Evolutionary conservation across 1,140 invertebrate species (phyloP).

Genomic region (Heliconius melpomene): DNA sequence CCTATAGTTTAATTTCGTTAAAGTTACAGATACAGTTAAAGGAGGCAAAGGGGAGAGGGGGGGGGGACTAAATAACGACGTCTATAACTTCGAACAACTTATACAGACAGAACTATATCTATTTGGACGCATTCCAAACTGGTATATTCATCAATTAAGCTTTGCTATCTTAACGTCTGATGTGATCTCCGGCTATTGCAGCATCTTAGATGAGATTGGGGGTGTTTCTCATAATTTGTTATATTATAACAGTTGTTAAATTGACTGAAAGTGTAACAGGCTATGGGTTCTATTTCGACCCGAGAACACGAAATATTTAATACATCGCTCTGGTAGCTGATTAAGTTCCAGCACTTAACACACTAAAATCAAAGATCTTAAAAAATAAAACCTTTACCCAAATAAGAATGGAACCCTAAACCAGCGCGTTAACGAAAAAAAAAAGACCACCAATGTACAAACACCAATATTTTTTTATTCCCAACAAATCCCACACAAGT

Average conservation of each 20-base stretch:
- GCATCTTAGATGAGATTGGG: conserved; percentile 1
- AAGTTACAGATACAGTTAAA: neutral
- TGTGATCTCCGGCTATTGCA: conserved; percentile 1
- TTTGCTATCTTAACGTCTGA: conserved; percentile 24
- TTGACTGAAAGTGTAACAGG: no score
- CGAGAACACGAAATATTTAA: no score
- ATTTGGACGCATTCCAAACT: conserved; percentile 39
- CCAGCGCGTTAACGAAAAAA: no score
- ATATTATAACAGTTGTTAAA: neutral
- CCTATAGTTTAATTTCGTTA: conserved; percentile 6
- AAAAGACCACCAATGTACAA: neutral
- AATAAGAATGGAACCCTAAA: no score
- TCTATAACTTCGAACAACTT: conserved; percentile 29
- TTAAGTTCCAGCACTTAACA: no score
- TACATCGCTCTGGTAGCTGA: no score
- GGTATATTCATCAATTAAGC: conserved; percentile 39
- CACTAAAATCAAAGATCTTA: no score
- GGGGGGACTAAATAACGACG: conserved; percentile 17
- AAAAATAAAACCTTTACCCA: no score
- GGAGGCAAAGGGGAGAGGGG: neutral
- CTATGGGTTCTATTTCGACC: no score
- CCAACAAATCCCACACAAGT: neutral
- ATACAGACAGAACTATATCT: conserved; percentile 37
- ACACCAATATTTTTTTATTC: neutral
- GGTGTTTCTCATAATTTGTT: neutral